A percentile compares a stretch with the other conserved stretches of the same genome.
phyloP scores from a whole-genome alignment of 2,888 invertebrate genomes.

The Metellina segmentata region DNA sequence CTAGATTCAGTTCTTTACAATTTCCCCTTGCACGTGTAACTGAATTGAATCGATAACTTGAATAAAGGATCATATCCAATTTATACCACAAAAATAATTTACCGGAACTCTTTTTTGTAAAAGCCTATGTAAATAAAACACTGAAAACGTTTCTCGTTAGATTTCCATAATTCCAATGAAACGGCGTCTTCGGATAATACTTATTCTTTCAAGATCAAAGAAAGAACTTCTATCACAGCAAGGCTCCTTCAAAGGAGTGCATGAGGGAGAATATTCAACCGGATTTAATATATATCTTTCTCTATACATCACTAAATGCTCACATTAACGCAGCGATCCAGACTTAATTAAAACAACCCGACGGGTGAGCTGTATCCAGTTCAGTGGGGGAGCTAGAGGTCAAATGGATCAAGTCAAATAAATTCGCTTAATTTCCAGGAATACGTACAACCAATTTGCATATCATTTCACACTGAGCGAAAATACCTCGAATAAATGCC shows the following conservation, averaged over 20 bases:
- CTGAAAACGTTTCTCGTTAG: no score
- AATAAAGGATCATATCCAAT: no score
- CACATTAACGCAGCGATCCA: slow-evolving; percentile 54
- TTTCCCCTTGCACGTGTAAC: no score
- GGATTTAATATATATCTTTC: slow-evolving; percentile 37
- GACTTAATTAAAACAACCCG: slow-evolving; percentile 35
- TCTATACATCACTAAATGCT: slow-evolving; percentile 49
- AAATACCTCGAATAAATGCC: neutral
- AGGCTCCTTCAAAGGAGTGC: neutral
- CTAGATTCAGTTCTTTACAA: no score
- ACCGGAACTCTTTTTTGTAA: no score
- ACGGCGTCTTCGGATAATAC: neutral
- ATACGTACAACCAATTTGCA: slow-evolving; percentile 27
- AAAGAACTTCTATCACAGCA: slow-evolving; percentile 7
- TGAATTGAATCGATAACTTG: no score
- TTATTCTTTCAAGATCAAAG: neutral
- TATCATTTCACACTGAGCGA: slow-evolving; percentile 10
- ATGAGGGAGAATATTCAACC: slow-evolving; percentile 5
- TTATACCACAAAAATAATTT: no score
- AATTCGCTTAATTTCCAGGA: slow-evolving; percentile 15
- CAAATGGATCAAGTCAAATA: slow-evolving; percentile 54
- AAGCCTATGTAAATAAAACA: no score
- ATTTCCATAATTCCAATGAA: no score
- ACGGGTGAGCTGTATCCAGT: neutral
- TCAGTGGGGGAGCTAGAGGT: slow-evolving; percentile 10